Conservation (phyloP, 2,113 vertebrate genomes). For the Turdus rufiventris region DNA sequence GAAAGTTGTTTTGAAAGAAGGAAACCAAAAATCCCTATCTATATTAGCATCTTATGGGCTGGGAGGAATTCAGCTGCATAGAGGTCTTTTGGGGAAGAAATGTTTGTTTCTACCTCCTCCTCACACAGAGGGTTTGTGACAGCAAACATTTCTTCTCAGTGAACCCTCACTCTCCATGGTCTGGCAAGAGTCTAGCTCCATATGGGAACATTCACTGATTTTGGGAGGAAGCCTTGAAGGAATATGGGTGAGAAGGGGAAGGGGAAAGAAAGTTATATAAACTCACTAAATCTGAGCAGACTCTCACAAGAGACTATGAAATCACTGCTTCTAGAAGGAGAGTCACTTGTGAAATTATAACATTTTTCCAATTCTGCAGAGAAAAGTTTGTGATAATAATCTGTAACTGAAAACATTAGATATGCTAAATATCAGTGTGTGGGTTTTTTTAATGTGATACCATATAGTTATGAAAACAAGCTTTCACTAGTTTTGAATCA, state of each 20-base stretch:
- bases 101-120: not conserved
- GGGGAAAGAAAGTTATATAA: not conserved
- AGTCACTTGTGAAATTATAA: not conserved
- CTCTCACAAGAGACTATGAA: not conserved
- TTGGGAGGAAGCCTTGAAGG: not conserved
- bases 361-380: not conserved
- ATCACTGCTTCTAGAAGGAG: not conserved
- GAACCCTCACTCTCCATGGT: fast-evolving
- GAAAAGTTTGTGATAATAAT: not conserved
- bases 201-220: not conserved
- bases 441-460: fast-evolving
- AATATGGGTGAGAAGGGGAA: not conserved
- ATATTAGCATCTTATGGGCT: not conserved
- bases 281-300: not conserved
- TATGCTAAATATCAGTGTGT: not conserved
- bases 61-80: not conserved
- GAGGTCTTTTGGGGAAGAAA: not conserved
- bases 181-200: not conserved
- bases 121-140: not conserved
- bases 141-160: not conserved
- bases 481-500: not conserved
- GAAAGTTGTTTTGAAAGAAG: not conserved
- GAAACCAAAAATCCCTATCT: not conserved
- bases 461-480: not conserved
- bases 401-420: not conserved